Percentiles rank a stretch among this genome's conserved stretches.
These are phyloP conservation scores for Polymixis flavicincta DNA, from an alignment of 2,888 invertebrate species.

Conservation along the genomic window DNA sequence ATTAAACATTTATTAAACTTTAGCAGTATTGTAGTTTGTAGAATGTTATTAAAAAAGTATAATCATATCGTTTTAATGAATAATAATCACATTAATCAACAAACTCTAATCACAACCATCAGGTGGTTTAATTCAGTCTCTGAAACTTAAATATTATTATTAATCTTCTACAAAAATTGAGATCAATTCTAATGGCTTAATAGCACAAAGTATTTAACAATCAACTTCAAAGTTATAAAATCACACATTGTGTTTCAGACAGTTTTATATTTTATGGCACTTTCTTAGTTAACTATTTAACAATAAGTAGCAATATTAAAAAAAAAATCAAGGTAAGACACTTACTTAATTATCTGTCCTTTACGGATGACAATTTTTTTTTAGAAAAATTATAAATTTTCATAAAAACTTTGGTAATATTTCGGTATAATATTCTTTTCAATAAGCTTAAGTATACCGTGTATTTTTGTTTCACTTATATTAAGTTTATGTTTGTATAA, in stretches of 20 bases:
- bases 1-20: not conserved
- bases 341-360: too few species aligned
- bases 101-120: constrained; percentile 4
- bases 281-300: too few species aligned
- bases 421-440: constrained; percentile 51
- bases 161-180: constrained; percentile 1
- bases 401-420: constrained; percentile 51
- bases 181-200: too few species aligned
- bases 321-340: too few species aligned
- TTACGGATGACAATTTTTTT: too few species aligned
- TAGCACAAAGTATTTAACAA: too few species aligned
- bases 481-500: constrained; percentile 50
- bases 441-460: constrained; percentile 55
- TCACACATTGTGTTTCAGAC: too few species aligned
- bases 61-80: not conserved
- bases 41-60: too few species aligned
- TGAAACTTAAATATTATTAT: not conserved
- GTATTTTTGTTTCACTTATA: constrained; percentile 42
- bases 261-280: not conserved
- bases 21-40: not conserved
- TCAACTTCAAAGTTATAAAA: not conserved
- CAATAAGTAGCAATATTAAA: too few species aligned
- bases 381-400: constrained; percentile 11
- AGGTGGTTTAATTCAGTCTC: not conserved
- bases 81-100: not conserved